Base-by-base conservation (phyloP, 2,888 invertebrate species). In the Endomychus coccineus region DNA sequence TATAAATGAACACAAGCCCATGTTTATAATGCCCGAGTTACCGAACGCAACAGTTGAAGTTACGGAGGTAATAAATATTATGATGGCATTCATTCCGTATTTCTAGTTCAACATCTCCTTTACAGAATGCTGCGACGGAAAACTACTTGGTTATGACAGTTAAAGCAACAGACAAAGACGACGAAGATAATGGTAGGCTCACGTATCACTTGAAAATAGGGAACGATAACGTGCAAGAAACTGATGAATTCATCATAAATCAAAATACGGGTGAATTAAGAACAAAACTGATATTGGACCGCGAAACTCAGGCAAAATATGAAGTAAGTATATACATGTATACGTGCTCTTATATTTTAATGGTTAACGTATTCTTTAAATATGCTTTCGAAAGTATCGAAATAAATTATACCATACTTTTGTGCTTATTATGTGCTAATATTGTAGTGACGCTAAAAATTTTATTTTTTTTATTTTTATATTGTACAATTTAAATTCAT, bases 151-250 rank as follows among this genome's bases (percentile, higher is more conserved):
- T 92, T 42, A 78, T 89, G 57, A 84, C 83, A 1, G 82, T 91
- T 1, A 79, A 80, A 56, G 92, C 92, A 0, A 72, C 73, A 1
- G 92, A 92, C 57, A 77, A 78, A 46, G 91, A 92, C 58, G 71
- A 74, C 0, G 89, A 88, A 1, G 83, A 84, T 46, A 90, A 88
- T 61, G 91, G 91, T 1, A 71, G 79, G 34, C 74, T 92, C 0
- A 83, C 84, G 1, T 94, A 92, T 66, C 85, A 82, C 59, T 68
- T 89, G 40, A 86, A 86, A 66, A 77, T 83, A 23, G 76, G 78
- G 46, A 58, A 47, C 2, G 48, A 52, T 29, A 83, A 86, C 51
- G 77, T 83, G 0, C 82, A 81, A 43, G 82, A 84, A 60, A 91
- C 90, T 0, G 73, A 77, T 6, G 86, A 90, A 60, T 94, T 94